Base-by-base conservation (phyloP, 2,797 vertebrate genomes). In the Paramormyrops hopkinsi region DNA sequence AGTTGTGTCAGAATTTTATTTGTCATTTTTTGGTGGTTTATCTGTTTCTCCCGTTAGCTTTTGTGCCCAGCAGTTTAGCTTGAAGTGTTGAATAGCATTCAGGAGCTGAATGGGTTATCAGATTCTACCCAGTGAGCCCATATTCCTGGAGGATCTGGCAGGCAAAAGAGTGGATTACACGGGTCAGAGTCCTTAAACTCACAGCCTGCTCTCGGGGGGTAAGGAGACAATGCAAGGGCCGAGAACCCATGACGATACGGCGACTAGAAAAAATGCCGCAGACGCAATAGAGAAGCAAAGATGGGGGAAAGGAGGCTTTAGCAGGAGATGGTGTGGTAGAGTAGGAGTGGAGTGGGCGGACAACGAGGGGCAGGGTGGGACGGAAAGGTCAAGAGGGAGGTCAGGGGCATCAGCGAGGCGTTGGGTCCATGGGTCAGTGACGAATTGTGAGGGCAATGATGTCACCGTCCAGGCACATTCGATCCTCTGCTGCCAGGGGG, bases 161-260 rank as follows among this genome's bases (percentile, higher is more conserved):
- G 88, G 53, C 53, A 89, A 62, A 83, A 89, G 88, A 53, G 79
- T 82, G 56, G 88, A 54, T 84, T 56, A 85, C 79, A 46, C 76
- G 44, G 88, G 41, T 53, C 79, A 59, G 79, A 50, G 79, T 48
- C 33, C 22, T 84, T 84, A 89, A 85, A 89, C 56, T 82, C 56
- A 69, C 44, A 37, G 79, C 56, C 54, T 48, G 79, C 19, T 59
- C 82, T 41, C 8, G 25, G 76, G 22, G 25, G 53, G 22, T n/a
- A 29, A 44, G 41, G 53, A 46, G 41, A 89, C 79, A 89, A 84
- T 62, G 53, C 9, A 1, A 17, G 46, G 51, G 79, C n/a, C 33
- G 82, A 89, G 82, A n/a, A 84, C 73, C 51, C 41, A 3, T 17
- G 53, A 59, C 37, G 53, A 54, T 54, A 37, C 29, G 44, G 44